Base-by-base conservation (phyloP, 2,797 vertebrate genomes). In the Pyrocephalus nanus region DNA sequence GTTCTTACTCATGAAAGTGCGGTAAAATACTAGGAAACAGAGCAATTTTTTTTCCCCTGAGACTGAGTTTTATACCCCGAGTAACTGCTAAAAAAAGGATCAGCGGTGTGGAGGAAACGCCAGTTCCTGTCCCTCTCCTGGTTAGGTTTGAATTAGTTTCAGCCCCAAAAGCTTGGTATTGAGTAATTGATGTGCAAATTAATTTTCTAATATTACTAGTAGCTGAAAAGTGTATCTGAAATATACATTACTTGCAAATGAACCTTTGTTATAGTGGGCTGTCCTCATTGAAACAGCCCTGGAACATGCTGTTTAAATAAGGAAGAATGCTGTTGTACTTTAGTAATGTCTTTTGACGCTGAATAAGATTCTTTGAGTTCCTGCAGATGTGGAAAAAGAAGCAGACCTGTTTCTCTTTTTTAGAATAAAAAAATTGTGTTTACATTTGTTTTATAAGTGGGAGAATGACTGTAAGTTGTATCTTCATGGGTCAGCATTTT, bases 41-140 rank as follows among this genome's bases (percentile, higher is more conserved):
- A 12, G 4, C 36, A 4, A 6, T 29, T 60, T 81, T 51, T 78
- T 30, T 3, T 14, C 40, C 13, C 15, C 12, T 53, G 43, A 25
- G 16, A 34, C 30, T 38, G 38, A 45, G 9, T 67, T 83, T 58
- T 42, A 5, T 67, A 23, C 40, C 9, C 40, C 27, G 25, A 48
- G 14, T 65, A 53, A 34, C n/a, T 62, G 57, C 48, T 73, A 26
- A 65, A 47, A 21, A 48, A 38, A 47, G 9, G 47, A 67, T 62
- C 43, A 48, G 32, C 22, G n/a, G 26, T 1, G 0, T 74, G 64
- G 74, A 58, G 22, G 34, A 54, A 71, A 58, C 26, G 7, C 0
- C 0, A 65, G 27, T 0, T 0, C 1, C 2, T 51, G 64, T 7
- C 23, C 23, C 21, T 54, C 32, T 42, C 15, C 25, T 80, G 53